Conservation (phyloP, 2,888 invertebrate species). For the Eulithis prunata region DNA sequence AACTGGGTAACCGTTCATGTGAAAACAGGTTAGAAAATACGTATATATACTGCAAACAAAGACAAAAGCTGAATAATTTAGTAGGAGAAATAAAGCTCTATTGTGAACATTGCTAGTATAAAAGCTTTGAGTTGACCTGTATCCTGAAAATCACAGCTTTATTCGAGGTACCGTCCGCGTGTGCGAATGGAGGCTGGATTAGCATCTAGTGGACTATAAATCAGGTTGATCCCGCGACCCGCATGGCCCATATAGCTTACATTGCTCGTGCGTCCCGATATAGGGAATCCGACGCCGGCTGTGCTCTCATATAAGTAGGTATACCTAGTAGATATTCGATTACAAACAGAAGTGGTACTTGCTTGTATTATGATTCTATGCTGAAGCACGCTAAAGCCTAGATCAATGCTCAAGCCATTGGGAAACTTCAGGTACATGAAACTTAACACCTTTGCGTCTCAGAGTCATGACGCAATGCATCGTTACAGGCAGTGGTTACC, state of each 20-base stretch:
- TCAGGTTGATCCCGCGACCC: constrained; percentile 32
- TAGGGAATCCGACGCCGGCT: background rate
- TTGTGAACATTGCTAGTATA: background rate
- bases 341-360: background rate
- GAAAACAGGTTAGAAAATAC: background rate
- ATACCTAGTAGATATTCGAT: background rate
- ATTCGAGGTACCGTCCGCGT: constrained; percentile 32
- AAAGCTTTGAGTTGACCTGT: background rate
- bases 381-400: too few relatives aligned
- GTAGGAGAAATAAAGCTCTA: background rate
- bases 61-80: background rate
- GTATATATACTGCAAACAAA: background rate
- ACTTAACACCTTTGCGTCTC: too few relatives aligned
- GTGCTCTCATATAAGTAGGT: background rate
- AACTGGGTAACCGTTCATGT: background rate
- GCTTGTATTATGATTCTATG: background rate
- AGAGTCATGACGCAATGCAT: too few relatives aligned
- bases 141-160: constrained; percentile 1
- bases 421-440: too few relatives aligned
- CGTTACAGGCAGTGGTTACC: too few relatives aligned
- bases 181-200: constrained; percentile 42
- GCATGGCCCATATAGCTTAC: constrained; percentile 35
- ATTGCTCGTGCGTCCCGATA: background rate
- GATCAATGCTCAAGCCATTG: too few relatives aligned
- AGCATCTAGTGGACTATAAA: constrained; percentile 44